Evolutionary conservation across 2,113 vertebrate species (phyloP).

Genomic region (Etheostoma cragini): DNA sequence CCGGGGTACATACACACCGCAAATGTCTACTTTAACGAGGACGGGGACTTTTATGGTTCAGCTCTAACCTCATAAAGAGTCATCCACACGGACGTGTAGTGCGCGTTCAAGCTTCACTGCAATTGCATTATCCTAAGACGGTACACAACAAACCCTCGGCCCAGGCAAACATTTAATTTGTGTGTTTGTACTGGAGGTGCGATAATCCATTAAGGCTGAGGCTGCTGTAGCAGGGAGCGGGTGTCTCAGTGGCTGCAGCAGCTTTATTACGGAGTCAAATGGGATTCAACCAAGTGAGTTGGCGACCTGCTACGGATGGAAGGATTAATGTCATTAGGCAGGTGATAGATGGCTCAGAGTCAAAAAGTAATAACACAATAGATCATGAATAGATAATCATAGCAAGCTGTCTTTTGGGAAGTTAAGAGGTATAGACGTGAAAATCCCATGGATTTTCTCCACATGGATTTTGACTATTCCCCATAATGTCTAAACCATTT

Average conservation of each 20-base stretch:
- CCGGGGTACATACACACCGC: conserved; percentile 7
- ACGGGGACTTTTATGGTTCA: conserved; percentile 23
- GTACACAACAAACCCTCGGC: conserved; percentile 10
- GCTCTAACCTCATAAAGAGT: conserved; percentile 45
- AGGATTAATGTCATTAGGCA: conserved; percentile 68
- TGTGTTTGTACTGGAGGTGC: conserved; percentile 37
- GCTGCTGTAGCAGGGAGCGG: conserved; percentile 10
- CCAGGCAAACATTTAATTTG: conserved; percentile 58
- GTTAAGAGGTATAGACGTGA: conserved; percentile 2
- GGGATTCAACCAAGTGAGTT: conserved; percentile 36
- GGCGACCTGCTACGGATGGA: conserved; percentile 34
- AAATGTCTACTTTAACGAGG: conserved; percentile 13
- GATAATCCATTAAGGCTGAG: conserved; percentile 45
- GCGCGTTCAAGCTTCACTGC: neutral
- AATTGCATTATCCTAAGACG: conserved; percentile 40
- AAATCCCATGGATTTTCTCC: too few species aligned
- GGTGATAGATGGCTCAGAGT: conserved; percentile 58
- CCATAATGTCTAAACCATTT: too few species aligned
- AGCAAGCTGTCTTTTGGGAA: conserved; percentile 32
- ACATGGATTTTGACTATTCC: too few species aligned
- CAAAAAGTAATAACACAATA: conserved; percentile 60
- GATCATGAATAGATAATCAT: conserved; percentile 61
- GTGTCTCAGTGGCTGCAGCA: conserved; percentile 16
- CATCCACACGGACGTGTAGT: conserved; percentile 29
- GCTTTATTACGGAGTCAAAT: conserved; percentile 32